phyloP scores from a whole-genome alignment of 2,888 invertebrate genomes.

The Conus canariensis region DNA sequence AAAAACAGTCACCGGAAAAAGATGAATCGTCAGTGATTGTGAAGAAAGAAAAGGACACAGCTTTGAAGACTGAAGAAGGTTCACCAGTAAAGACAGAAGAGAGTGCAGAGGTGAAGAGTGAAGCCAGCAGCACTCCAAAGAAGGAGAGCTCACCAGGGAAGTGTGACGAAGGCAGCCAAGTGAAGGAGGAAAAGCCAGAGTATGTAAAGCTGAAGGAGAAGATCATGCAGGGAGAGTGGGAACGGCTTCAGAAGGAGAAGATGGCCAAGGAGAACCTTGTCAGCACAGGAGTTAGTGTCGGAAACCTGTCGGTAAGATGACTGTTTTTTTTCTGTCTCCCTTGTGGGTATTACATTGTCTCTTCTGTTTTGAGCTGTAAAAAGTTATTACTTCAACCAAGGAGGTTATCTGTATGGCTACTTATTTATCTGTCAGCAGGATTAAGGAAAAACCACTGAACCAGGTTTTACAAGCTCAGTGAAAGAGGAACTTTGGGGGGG shows the following conservation, averaged over 20 bases:
- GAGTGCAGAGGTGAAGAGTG: constrained; percentile 3
- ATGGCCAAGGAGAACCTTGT: constrained; percentile 21
- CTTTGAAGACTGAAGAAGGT: constrained; percentile 32
- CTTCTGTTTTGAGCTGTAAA: too few species aligned
- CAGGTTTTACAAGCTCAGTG: too few species aligned
- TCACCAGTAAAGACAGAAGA: constrained; percentile 2
- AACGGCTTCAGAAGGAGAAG: constrained; percentile 45
- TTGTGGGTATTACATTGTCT: background rate
- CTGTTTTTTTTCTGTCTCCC: background rate
- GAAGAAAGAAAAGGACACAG: constrained; percentile 7
- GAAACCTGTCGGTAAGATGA: constrained; percentile 38
- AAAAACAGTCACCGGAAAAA: background rate
- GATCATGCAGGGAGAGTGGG: constrained; percentile 51
- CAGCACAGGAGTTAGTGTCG: constrained; percentile 15
- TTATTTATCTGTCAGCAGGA: too few species aligned
- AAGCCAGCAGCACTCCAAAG: constrained; percentile 37
- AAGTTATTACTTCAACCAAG: too few species aligned
- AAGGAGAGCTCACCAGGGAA: background rate
- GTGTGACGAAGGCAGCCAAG: constrained; percentile 30
- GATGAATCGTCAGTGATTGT: background rate
- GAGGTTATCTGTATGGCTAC: too few species aligned
- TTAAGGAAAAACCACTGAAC: too few species aligned
- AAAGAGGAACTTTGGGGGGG: too few species aligned
- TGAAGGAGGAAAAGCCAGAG: constrained; percentile 48
- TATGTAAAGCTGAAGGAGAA: constrained; percentile 54